These are phyloP conservation scores for Artibeus lituratus DNA, from an alignment of 2,797 vertebrate species.

Conservation along the genomic window DNA sequence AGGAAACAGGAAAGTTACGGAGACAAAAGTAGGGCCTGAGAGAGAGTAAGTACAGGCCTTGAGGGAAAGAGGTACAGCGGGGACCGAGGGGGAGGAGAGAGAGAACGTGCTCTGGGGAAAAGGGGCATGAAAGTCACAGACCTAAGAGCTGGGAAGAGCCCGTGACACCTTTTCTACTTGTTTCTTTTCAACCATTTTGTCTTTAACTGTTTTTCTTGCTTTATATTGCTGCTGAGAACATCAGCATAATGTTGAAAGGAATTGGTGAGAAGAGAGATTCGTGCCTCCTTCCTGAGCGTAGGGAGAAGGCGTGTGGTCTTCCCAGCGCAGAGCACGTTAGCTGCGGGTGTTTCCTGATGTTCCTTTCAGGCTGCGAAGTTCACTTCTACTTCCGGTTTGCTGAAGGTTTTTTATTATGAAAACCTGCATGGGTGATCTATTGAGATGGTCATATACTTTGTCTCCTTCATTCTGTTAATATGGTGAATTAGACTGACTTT, in stretches of 20 bases:
- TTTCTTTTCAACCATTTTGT: not conserved
- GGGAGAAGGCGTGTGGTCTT: not conserved
- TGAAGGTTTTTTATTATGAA: not conserved
- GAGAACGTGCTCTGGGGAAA: too few species aligned
- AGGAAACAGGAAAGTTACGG: too few species aligned
- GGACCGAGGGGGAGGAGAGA: accelerated
- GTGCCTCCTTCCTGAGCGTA: not conserved
- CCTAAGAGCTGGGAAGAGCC: too few species aligned
- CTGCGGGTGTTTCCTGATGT: not conserved
- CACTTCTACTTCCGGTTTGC: not conserved
- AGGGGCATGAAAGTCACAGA: too few species aligned
- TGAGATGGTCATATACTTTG: not conserved
- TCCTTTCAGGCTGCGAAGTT: not conserved
- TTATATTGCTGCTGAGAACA: not conserved
- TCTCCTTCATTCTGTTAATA: not conserved
- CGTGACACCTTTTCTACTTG: not conserved
- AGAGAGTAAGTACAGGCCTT: too few species aligned
- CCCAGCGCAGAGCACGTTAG: not conserved
- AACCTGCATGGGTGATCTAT: not conserved
- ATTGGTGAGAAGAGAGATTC: not conserved
- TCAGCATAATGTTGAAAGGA: not conserved
- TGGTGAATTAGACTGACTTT: not conserved
- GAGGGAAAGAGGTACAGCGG: too few species aligned
- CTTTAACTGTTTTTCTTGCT: not conserved
- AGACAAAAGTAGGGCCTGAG: too few species aligned